Percentiles rank a stretch among this genome's conserved stretches.
Conservation (phyloP, 2,888 invertebrate species). For the Caenorhabditis virilis region DNA sequence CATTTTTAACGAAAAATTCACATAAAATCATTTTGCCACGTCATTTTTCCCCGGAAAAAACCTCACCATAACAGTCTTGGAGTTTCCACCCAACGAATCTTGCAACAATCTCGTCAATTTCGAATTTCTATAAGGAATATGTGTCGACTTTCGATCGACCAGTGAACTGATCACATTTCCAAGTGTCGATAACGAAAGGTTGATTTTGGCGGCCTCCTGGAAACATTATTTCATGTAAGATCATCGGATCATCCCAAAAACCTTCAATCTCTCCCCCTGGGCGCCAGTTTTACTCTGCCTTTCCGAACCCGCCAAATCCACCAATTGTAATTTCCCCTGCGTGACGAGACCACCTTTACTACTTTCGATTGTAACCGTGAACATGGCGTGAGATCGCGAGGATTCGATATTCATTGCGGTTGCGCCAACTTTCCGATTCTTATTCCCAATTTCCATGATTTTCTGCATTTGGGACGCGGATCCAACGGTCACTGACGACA, state of each 20-base stretch:
- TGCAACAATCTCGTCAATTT: slow-evolving; percentile 91
- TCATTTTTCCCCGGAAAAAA: too few relatives aligned
- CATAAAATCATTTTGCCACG: too few relatives aligned
- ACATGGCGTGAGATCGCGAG: slow-evolving; percentile 82
- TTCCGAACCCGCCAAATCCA: slow-evolving; percentile 96
- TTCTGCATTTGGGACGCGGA: slow-evolving; percentile 92
- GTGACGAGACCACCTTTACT: slow-evolving; percentile 39
- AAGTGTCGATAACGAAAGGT: slow-evolving; percentile 91
- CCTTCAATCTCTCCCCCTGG: slow-evolving; percentile 77
- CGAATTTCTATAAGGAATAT: slow-evolving; percentile 96
- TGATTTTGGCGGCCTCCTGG: slow-evolving; percentile 96
- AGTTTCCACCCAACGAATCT: slow-evolving; percentile 79
- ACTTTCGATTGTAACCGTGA: slow-evolving; percentile 90
- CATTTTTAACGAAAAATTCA: too few relatives aligned
- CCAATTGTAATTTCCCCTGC: slow-evolving; percentile 94
- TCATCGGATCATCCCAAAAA: too few relatives aligned
- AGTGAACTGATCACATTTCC: slow-evolving; percentile 98
- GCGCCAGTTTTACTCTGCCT: slow-evolving; percentile 91
- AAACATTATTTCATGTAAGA: too few relatives aligned
- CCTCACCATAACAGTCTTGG: slow-evolving; percentile 72
- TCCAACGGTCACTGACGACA: slow-evolving; percentile 95
- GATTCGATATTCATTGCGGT: slow-evolving; percentile 97
- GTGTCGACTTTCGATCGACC: slow-evolving; percentile 94
- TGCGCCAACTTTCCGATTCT: slow-evolving; percentile 84
- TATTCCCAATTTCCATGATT: slow-evolving; percentile 93